Evolutionary conservation across 2,113 vertebrate genomes (phyloP).

Genomic region (Glaucidium brasilianum): DNA sequence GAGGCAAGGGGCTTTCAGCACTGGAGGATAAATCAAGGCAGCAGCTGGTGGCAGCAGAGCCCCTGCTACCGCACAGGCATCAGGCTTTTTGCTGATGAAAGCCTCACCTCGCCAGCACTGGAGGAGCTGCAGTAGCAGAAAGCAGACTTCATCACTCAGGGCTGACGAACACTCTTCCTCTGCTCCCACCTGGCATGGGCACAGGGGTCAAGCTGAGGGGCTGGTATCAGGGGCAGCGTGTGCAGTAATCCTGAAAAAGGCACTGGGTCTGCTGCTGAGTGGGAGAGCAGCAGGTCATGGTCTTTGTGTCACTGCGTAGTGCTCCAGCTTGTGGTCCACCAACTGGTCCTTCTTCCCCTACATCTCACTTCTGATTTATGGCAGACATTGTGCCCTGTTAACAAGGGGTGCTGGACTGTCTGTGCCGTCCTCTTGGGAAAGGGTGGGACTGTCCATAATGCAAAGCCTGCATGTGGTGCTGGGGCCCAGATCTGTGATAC

Average conservation of each 20-base stretch:
- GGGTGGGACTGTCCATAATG: background rate
- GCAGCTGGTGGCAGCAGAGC: background rate
- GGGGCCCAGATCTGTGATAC: background rate
- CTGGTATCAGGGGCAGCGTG: background rate
- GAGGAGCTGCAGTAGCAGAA: background rate
- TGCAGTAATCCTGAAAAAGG: background rate
- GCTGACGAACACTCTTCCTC: background rate
- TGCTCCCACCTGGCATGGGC: fast-evolving
- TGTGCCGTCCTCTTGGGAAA: background rate
- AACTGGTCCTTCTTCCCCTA: background rate
- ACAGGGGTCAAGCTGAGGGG: fast-evolving
- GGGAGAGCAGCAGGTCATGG: background rate
- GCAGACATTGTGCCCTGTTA: background rate
- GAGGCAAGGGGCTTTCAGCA: background rate
- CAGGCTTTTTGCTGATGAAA: background rate
- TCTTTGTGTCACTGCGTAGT: fast-evolving
- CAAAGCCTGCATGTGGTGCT: background rate
- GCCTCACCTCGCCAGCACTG: fast-evolving
- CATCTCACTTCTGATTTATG: background rate
- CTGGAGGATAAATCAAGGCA: background rate
- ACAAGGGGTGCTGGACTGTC: background rate
- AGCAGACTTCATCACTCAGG: background rate
- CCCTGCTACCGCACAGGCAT: background rate
- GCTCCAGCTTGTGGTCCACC: background rate
- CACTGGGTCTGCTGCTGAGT: fast-evolving